Conservation (phyloP, 2,888 invertebrate genomes). For the Agonopterix subpropinquella region DNA sequence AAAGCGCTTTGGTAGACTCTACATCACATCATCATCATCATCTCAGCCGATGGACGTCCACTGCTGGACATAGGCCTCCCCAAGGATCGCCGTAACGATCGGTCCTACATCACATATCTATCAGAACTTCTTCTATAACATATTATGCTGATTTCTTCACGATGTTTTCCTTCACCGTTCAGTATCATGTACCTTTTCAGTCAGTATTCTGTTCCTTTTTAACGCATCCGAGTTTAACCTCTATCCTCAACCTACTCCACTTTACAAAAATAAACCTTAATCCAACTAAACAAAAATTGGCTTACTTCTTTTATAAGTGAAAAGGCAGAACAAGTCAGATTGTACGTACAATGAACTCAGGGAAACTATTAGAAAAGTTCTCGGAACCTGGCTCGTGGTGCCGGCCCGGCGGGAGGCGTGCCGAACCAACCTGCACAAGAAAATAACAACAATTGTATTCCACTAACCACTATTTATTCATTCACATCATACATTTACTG, state of each 20-base stretch:
- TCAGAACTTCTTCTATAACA: no score
- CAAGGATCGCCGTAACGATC: no score
- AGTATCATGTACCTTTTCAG: no score
- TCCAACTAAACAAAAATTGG: not conserved
- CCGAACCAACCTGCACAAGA: conserved; percentile 26
- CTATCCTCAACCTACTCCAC: no score
- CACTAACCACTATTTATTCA: not conserved
- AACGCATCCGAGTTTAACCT: not conserved
- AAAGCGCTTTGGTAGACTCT: no score
- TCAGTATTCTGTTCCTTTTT: no score
- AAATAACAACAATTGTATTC: conserved; percentile 12
- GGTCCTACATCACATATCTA: no score
- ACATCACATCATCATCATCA: no score
- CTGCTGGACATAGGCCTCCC: no score
- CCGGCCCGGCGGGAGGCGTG: conserved; percentile 52
- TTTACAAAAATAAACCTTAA: not conserved
- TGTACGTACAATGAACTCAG: conserved; percentile 42
- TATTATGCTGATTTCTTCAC: no score
- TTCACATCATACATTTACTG: not conserved
- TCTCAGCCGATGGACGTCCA: no score
- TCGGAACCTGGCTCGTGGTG: conserved; percentile 46
- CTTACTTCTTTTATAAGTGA: conserved; percentile 5
- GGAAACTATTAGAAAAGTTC: conserved; percentile 57
- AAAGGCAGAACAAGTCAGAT: conserved; percentile 30
- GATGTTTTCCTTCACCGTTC: no score